Evolutionary conservation across 2,888 invertebrate genomes (phyloP), one percentile per base, ranked within the genome.

Genomic region (Chironomus tentans): DNA sequence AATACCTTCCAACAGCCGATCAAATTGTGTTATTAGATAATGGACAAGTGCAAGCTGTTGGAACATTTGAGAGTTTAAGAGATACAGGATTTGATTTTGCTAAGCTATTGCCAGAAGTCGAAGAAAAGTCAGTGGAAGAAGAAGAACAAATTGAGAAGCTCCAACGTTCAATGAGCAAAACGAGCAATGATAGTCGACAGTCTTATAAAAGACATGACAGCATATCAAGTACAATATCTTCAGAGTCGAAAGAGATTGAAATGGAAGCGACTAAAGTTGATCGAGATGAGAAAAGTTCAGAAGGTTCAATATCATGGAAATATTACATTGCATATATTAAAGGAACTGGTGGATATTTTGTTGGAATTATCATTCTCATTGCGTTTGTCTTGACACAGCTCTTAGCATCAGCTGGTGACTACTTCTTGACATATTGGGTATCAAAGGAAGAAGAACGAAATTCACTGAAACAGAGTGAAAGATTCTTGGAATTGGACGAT

Each of bases 1-100:
- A 95, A 81, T 93, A 92, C 79, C 84, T 92, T 7, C 89, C 89
- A 79, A 85, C 87, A 61, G 91, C 89, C 2, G 90, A 91, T 81
- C 87, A 84, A 78, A 84, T 84, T 78, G 81, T 84, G 10, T 83
- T 84, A 7, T 80, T 84, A 79, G 82, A 83, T 18, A 82, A 82
- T 79, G 84, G 84, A 0, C 81, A 80, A 68, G 81, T 84, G 0
- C 81, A 85, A 89, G 81, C 89, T 0, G 88, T 90, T 48, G 91
- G 90, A 72, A 88, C 90, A 76, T 94, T 90, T 81, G 88, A 89
- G 18, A 89, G 92, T 2, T 84, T 94, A 2, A 88, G 90, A 78
- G 89, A 88, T 3, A 89, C 89, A 4, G 93, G 93, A 0, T 82
- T 93, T 79, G 91, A 94, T 83, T 93, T 94, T 82, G 92, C 92